These are phyloP conservation scores for Lithobates sylvaticus DNA, from an alignment of 2,797 vertebrate genomes.

Conservation along the genomic window DNA sequence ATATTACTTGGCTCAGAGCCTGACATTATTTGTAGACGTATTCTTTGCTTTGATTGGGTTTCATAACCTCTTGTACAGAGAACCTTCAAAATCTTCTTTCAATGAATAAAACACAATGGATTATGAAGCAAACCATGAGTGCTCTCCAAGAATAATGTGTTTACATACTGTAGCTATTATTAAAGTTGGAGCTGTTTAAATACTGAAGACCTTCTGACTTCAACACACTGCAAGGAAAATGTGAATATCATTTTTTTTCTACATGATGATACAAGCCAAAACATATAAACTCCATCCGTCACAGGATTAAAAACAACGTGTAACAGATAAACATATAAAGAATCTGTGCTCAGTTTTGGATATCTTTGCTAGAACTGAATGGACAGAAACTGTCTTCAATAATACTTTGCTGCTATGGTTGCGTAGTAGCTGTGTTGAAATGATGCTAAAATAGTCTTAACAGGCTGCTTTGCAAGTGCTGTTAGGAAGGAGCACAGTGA, in stretches of 20 bases:
- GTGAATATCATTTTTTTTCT: neutral
- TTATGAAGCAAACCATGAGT: neutral
- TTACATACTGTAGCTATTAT: neutral
- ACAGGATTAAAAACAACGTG: neutral
- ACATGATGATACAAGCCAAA: neutral
- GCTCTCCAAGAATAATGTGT: constrained; percentile 1
- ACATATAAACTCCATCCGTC: constrained; percentile 8
- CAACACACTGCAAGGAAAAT: neutral
- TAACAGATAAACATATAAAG: neutral
- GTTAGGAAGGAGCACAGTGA: too few species aligned
- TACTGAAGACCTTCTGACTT: neutral
- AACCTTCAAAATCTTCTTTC: neutral
- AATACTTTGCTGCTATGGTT: neutral
- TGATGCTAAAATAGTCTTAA: neutral
- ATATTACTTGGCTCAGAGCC: neutral
- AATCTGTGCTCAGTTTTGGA: neutral
- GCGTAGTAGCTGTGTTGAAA: neutral
- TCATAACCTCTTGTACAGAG: neutral
- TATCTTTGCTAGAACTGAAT: neutral
- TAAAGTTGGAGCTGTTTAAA: neutral
- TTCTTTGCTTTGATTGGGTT: neutral
- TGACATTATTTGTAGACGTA: neutral
- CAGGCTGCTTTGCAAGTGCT: neutral
- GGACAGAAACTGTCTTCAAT: neutral
- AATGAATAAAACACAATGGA: neutral